Evolutionary conservation across 2,888 invertebrate genomes (phyloP).

Genomic region (Caenorhabditis auriculariae): DNA sequence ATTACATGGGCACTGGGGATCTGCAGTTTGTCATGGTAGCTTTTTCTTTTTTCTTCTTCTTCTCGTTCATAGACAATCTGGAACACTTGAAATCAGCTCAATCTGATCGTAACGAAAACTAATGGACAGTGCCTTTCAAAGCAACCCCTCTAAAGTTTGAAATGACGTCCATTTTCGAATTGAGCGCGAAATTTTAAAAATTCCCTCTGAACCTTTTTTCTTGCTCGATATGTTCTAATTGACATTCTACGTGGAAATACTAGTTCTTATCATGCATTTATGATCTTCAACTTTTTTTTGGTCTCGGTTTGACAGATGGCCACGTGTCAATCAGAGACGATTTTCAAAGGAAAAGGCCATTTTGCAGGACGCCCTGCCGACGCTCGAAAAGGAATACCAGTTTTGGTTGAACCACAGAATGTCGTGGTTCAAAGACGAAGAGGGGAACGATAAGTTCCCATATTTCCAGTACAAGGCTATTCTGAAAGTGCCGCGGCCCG

Average conservation of each 20-base stretch:
- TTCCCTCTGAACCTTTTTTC: no score
- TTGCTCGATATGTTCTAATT: no score
- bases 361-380: conserved; percentile 62
- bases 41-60: neutral
- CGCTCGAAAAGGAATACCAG: conserved; percentile 68
- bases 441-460: conserved; percentile 67
- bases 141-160: no score
- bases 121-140: no score
- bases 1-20: conserved; percentile 78
- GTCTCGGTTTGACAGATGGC: neutral
- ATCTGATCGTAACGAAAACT: no score
- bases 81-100: no score
- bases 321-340: neutral
- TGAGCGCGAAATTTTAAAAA: no score
- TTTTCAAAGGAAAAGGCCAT: neutral
- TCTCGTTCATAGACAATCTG: no score
- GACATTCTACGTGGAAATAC: no score
- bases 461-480: conserved; percentile 78
- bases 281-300: conserved; percentile 1
- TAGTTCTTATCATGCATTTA: neutral
- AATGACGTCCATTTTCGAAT: neutral
- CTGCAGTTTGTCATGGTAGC: conserved; percentile 70
- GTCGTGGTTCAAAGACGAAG: conserved; percentile 34
- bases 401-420: conserved; percentile 79
- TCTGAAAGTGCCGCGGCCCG: conserved; percentile 82